phyloP scores from a whole-genome alignment of 2,113 vertebrate species.

The Buteo buteo region DNA sequence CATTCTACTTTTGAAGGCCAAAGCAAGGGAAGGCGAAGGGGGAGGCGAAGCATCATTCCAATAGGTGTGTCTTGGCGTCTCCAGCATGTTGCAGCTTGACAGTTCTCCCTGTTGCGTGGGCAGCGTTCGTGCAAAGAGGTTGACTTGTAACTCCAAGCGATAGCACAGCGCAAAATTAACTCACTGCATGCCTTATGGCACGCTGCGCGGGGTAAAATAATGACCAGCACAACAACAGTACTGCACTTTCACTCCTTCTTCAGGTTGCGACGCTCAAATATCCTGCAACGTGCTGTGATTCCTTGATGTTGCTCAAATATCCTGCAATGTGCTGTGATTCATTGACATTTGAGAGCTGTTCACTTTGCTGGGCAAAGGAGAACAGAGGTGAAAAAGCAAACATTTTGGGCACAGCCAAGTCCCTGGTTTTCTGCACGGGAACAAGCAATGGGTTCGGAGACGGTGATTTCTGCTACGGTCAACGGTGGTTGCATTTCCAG shows the following conservation, averaged over 20 bases:
- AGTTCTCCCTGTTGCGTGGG: not conserved
- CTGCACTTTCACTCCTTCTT: not conserved
- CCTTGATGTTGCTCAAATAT: not conserved
- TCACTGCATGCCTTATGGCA: not conserved
- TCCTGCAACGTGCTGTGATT: accelerated
- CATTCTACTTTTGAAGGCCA: not conserved
- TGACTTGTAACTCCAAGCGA: not conserved
- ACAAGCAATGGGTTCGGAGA: not conserved
- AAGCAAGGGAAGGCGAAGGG: not conserved
- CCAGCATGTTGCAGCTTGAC: not conserved
- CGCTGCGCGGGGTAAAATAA: accelerated
- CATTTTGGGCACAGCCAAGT: accelerated
- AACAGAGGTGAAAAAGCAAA: not conserved
- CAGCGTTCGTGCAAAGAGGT: not conserved
- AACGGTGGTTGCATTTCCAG: accelerated
- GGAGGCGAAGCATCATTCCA: not conserved
- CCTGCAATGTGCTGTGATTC: accelerated
- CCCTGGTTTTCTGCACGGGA: not conserved
- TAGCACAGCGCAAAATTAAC: not conserved
- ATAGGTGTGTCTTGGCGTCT: not conserved
- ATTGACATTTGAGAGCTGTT: not conserved
- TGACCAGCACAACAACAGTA: accelerated
- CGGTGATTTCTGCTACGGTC: accelerated
- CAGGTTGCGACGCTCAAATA: accelerated
- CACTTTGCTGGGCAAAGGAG: accelerated